Percentiles rank a stretch among this genome's conserved stretches.
Evolutionary conservation across 2,888 invertebrate species (phyloP).

Genomic region (Drosophila antonietae): DNA sequence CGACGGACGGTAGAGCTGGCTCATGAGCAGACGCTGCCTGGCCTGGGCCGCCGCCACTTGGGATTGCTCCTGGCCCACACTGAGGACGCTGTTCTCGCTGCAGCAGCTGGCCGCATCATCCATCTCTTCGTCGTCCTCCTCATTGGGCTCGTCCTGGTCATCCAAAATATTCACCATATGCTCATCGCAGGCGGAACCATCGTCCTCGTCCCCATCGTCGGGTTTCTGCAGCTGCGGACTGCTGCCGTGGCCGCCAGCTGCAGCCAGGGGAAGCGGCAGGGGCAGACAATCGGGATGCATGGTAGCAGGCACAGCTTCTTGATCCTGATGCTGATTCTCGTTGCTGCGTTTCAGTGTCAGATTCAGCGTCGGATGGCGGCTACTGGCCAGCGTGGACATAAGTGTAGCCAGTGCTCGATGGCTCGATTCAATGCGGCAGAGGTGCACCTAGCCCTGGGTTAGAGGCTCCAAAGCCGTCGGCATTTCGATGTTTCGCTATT

Average conservation of each 20-base stretch:
- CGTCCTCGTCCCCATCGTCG: slow-evolving; percentile 50
- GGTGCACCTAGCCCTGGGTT: slow-evolving; percentile 7
- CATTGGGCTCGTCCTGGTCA: slow-evolving; percentile 43
- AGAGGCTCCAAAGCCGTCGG: slow-evolving; percentile 48
- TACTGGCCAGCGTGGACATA: slow-evolving; percentile 79
- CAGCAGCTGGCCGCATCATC: slow-evolving; percentile 87
- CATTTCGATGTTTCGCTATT: slow-evolving; percentile 35
- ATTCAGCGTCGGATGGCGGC: slow-evolving; percentile 70
- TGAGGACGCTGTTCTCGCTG: slow-evolving; percentile 92
- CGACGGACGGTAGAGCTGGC: slow-evolving; percentile 65
- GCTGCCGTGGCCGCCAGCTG: slow-evolving; percentile 71
- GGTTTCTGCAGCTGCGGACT: slow-evolving; percentile 76
- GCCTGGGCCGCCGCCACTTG: slow-evolving; percentile 69
- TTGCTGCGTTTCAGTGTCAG: slow-evolving; percentile 47
- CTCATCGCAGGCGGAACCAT: slow-evolving; percentile 53
- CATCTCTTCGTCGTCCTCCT: slow-evolving; percentile 64
- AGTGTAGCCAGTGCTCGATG: slow-evolving; percentile 40
- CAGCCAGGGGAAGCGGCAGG: slow-evolving; percentile 75
- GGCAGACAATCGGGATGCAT: slow-evolving; percentile 84
- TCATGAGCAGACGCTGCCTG: slow-evolving; percentile 70
- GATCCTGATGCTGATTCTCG: slow-evolving; percentile 23
- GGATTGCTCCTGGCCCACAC: slow-evolving; percentile 90
- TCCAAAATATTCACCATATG: slow-evolving; percentile 55
- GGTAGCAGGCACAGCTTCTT: slow-evolving; percentile 26
- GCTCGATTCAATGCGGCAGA: slow-evolving; percentile 6